These are phyloP conservation scores for Heteractis magnifica DNA, from an alignment of 92 coral and sea anemone genomes.

Conservation along the genomic window DNA sequence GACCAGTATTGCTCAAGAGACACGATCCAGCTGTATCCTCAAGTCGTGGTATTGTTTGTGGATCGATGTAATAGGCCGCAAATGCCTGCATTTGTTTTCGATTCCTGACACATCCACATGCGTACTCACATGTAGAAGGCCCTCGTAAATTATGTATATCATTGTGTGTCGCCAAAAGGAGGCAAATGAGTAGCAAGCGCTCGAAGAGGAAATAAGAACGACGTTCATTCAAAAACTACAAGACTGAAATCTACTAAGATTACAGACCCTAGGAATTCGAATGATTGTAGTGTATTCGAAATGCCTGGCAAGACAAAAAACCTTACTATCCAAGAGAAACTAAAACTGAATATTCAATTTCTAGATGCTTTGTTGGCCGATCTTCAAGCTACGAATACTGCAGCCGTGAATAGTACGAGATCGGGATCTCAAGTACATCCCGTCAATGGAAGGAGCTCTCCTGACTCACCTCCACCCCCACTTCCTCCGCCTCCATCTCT, in stretches of 20 bases:
- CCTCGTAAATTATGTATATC: constrained; percentile 78
- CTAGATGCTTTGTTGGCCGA: constrained; percentile 90
- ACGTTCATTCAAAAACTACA: constrained; percentile 19
- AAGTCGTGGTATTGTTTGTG: constrained; percentile 8
- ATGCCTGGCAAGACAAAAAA: constrained; percentile 83
- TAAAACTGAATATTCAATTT: constrained; percentile 87
- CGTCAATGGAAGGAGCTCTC: constrained; percentile 70
- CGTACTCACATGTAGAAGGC: constrained; percentile 60
- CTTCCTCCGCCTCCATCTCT: constrained; percentile 86
- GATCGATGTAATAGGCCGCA: constrained; percentile 14
- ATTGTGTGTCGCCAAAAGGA: constrained; percentile 55
- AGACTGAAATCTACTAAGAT: neutral
- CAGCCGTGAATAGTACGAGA: constrained; percentile 43
- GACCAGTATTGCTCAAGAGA: constrained; percentile 13
- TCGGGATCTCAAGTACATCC: constrained; percentile 36
- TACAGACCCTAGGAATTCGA: neutral
- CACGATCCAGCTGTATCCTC: constrained; percentile 11
- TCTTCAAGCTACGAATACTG: constrained; percentile 78
- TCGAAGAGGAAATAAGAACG: constrained; percentile 11
- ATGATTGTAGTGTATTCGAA: neutral
- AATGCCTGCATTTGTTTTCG: constrained; percentile 18
- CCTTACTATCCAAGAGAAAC: constrained; percentile 78
- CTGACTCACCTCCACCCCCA: constrained; percentile 86
- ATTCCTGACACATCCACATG: constrained; percentile 34
- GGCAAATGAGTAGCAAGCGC: constrained; percentile 44